Conservation (phyloP, 2,113 vertebrate species). For the Antechinus flavipes region DNA sequence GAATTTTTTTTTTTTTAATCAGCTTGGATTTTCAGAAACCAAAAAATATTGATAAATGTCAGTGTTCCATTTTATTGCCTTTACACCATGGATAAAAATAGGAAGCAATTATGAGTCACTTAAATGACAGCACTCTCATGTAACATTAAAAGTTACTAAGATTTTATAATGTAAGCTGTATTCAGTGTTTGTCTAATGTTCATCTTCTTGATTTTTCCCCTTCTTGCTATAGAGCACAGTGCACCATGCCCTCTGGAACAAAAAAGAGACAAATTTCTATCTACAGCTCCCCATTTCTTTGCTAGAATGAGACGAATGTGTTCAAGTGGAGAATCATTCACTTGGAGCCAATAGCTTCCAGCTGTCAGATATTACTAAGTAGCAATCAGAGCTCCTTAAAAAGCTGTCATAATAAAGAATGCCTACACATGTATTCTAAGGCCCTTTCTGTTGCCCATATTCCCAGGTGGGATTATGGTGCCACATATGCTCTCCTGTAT, state of each 20-base stretch:
- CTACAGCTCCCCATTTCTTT: not conserved
- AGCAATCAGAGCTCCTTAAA: constrained; percentile 7
- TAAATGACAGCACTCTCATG: constrained; percentile 5
- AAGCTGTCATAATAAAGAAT: not conserved
- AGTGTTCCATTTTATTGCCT: not conserved
- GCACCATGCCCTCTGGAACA: constrained; percentile 3
- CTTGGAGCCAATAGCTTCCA: constrained; percentile 13
- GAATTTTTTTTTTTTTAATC: too few species aligned
- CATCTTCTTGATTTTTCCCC: not conserved
- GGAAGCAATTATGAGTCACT: constrained; percentile 10
- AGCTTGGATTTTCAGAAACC: not conserved
- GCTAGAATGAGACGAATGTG: not conserved
- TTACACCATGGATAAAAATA: not conserved
- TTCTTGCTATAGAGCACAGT: constrained; percentile 1
- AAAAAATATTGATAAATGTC: not conserved
- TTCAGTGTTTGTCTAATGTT: not conserved
- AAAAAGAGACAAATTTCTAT: not conserved
- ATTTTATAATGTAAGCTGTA: not conserved
- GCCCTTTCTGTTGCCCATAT: not conserved
- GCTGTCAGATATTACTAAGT: constrained; percentile 5
- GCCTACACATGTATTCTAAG: not conserved
- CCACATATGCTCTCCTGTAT: not conserved
- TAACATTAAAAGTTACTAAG: not conserved
- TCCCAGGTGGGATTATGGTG: not conserved
- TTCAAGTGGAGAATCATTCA: not conserved